Evolutionary conservation across 2,888 invertebrate species (phyloP).

Genomic region (Nomada flava): DNA sequence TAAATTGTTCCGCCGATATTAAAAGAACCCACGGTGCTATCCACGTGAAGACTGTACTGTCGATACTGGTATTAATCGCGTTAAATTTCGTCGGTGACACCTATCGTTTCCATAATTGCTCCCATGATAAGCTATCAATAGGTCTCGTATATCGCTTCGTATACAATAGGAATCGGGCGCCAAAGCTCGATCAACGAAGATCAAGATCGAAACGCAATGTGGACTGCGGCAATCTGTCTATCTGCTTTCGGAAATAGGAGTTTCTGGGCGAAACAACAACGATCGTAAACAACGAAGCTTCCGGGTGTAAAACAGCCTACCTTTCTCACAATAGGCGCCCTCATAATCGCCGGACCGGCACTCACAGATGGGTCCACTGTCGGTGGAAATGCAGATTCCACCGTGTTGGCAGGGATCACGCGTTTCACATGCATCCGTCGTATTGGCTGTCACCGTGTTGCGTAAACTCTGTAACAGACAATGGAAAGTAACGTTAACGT

Average conservation of each 20-base stretch:
- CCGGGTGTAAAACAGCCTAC: constrained; percentile 85
- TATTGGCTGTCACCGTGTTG: constrained; percentile 86
- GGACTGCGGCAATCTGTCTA: background rate
- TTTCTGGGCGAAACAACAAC: background rate
- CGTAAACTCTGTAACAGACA: constrained; percentile 83
- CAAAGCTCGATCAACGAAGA: constrained; percentile 16
- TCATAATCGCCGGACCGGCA: constrained; percentile 97
- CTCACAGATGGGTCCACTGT: constrained; percentile 97
- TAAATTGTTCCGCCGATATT: too few relatives aligned
- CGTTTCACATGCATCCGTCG: constrained; percentile 93
- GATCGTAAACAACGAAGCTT: constrained; percentile 36
- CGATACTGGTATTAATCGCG: too few relatives aligned
- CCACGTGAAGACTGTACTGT: too few relatives aligned
- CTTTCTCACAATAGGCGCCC: constrained; percentile 97
- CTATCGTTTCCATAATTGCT: too few relatives aligned
- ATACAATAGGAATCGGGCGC: too few relatives aligned
- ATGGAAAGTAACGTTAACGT: constrained; percentile 58
- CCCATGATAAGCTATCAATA: too few relatives aligned
- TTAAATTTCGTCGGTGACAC: too few relatives aligned
- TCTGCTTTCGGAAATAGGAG: background rate
- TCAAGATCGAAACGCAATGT: constrained; percentile 22
- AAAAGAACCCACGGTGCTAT: too few relatives aligned
- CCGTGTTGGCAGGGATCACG: constrained; percentile 97
- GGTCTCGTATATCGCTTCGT: too few relatives aligned
- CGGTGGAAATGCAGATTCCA: constrained; percentile 97